These are phyloP conservation scores for Vanessa cardui DNA, from an alignment of 2,888 invertebrate genomes.

Conservation along the genomic window DNA sequence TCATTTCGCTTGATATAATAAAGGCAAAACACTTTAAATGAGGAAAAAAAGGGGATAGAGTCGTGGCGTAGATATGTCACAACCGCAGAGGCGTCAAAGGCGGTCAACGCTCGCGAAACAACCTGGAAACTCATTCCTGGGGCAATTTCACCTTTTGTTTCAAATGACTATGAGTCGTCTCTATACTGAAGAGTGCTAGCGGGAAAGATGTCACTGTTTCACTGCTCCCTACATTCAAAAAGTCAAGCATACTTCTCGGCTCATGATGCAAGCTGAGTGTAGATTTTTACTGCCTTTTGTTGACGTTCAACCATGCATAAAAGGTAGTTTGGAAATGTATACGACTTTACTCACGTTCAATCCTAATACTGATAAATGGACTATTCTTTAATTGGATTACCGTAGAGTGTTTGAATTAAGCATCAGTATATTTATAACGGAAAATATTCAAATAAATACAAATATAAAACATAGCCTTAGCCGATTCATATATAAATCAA, in stretches of 20 bases:
- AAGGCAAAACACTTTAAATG: too few species aligned
- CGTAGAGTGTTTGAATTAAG: too few species aligned
- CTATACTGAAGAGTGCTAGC: conserved; percentile 60
- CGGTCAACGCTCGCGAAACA: conserved; percentile 68
- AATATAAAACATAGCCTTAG: too few species aligned
- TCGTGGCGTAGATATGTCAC: conserved; percentile 24
- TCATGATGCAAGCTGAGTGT: conserved; percentile 62
- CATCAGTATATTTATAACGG: too few species aligned
- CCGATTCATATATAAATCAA: too few species aligned
- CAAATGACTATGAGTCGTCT: conserved; percentile 71
- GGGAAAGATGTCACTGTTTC: conserved; percentile 71
- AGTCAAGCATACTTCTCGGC: conserved; percentile 64
- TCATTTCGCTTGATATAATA: too few species aligned
- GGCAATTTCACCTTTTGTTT: conserved; percentile 76
- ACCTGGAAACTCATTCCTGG: conserved; percentile 55
- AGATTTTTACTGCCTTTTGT: conserved; percentile 74
- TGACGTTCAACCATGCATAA: conserved; percentile 45
- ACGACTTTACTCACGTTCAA: conserved; percentile 4
- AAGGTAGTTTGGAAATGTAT: conserved; percentile 35
- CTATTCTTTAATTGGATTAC: background rate
- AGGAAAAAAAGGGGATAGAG: background rate
- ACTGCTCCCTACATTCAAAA: conserved; percentile 61
- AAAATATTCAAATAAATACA: too few species aligned
- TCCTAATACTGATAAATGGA: background rate
- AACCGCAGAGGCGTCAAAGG: conserved; percentile 53